Evolutionary conservation across 2,888 invertebrate species (phyloP), one percentile per base, ranked within the genome.

Genomic region (Erebia ligea): DNA sequence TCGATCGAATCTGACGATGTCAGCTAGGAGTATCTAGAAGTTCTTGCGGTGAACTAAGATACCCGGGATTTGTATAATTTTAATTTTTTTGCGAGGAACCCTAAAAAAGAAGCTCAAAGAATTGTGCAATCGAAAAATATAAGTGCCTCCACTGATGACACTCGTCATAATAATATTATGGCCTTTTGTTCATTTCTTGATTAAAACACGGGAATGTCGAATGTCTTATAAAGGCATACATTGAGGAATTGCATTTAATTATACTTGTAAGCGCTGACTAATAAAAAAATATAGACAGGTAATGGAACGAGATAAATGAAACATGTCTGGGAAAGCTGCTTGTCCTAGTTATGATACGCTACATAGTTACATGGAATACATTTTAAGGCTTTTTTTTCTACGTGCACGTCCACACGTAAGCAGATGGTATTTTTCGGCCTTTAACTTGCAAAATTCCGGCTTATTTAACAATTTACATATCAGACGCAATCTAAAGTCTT

Each of bases 151-250:
- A 62, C 2, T 15, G 62, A 62, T 48, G 62, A 45, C 17, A 45
- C 19, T 21, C 17, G 19, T 40, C 8, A 42, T 21, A 48, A 62
- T 45, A 62, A 42, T 21, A 61, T 59, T 59, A 17, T 57, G 66
- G 56, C 66, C 66, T 66, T 66, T 56, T 42, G 21, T 42, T 21
- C 21, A 21, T 40, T 56, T 45, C 42, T 66, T 56, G 40, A 25
- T 40, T 34, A 42, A 21, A 56, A 40, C 56, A 45, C 48, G 62
- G 58, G 64, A 69, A 64, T 69, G 63, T 42, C 19, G 63, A 64
- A 58, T 64, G 34, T 58, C 57, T 64, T 40, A 64, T 64, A 57
- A 64, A 58, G 64, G 50, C 48, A 10, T 77, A 76, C 70, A 72
- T 70, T 66, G 42, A 57, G 56, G 56, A 13, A 66, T 66, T 66